Percentiles rank a stretch among this genome's conserved stretches.
Conservation (phyloP, 2,797 vertebrate species). For the Trichosurus vulpecula region DNA sequence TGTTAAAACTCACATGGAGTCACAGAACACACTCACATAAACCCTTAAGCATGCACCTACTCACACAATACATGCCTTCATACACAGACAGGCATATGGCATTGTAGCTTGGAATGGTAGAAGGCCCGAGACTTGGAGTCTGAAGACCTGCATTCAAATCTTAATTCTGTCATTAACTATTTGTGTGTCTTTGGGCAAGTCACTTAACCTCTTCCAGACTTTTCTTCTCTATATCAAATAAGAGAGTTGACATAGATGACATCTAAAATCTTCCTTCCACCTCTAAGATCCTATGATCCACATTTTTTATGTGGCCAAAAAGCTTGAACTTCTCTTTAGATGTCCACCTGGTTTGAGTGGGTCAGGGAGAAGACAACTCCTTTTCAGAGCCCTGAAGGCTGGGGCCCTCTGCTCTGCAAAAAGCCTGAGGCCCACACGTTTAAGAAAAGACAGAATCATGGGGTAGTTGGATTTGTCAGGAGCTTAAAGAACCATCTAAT, state of each 20-base stretch:
- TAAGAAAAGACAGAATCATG: neutral
- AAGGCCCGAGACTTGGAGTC: neutral
- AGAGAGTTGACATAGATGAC: neutral
- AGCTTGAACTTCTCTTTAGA: neutral
- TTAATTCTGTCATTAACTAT: neutral
- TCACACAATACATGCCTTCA: slow-evolving; percentile 23
- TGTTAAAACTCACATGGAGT: neutral
- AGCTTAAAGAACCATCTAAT: neutral
- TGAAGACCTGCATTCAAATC: neutral
- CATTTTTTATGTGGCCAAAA: neutral
- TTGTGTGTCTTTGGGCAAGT: neutral
- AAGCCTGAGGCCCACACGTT: neutral
- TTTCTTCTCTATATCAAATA: neutral
- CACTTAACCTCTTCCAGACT: neutral
- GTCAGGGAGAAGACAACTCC: neutral
- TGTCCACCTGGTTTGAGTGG: neutral
- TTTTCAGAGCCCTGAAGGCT: neutral
- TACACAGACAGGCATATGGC: neutral
- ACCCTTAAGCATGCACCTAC: slow-evolving; percentile 1
- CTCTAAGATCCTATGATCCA: neutral
- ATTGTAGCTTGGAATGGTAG: neutral
- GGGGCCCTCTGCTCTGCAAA: neutral
- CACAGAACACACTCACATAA: slow-evolving; percentile 5
- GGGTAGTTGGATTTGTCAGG: neutral
- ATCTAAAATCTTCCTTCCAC: neutral